Conservation (phyloP, 53 echinoderm and acorn worm species). For the Mesocentrotus franciscanus region DNA sequence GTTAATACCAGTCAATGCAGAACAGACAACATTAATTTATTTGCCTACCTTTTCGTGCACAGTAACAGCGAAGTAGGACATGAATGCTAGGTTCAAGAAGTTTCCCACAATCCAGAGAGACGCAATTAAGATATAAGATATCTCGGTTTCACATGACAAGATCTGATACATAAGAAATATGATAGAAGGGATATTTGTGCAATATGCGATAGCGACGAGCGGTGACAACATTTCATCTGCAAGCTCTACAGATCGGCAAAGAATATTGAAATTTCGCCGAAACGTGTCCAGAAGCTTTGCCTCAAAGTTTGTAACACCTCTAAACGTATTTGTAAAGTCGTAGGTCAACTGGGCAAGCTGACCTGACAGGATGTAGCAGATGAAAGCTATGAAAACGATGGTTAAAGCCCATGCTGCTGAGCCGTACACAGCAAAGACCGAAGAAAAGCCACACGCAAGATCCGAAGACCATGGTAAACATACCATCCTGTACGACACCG, state of each 20-base stretch:
- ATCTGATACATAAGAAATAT: conserved; percentile 16
- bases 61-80: conserved; percentile 2
- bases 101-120: background rate
- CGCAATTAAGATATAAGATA: background rate
- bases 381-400: background rate
- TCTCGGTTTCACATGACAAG: background rate
- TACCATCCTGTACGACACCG: background rate
- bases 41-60: conserved; percentile 45
- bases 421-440: background rate
- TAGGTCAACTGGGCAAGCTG: conserved; percentile 20
- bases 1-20: too few species aligned
- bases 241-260: conserved; percentile 39
- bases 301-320: background rate
- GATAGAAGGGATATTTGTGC: background rate
- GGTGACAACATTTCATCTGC: conserved; percentile 45
- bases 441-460: background rate
- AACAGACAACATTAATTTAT: background rate
- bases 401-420: conserved; percentile 12
- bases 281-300: background rate
- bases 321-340: conserved; percentile 15
- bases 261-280: conserved; percentile 15
- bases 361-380: conserved; percentile 20
- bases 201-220: background rate
- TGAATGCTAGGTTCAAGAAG: background rate
- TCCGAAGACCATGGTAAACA: conserved; percentile 30